Evolutionary conservation across 2,888 invertebrate genomes (phyloP), one percentile per base, ranked within the genome.

Genomic region (Scaptomyza reducta): DNA sequence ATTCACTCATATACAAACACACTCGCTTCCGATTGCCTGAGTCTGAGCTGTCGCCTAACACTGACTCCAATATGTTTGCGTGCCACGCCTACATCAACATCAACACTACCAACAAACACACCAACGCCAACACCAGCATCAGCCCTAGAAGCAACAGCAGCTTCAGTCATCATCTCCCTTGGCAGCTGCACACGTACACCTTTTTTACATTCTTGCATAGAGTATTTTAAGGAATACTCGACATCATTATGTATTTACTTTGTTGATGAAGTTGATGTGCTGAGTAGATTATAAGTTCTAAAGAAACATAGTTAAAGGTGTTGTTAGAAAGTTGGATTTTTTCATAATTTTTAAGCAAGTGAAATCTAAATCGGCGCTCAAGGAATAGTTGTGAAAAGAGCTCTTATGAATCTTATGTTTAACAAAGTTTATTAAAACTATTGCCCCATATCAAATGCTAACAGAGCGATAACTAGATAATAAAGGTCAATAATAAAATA

Each of bases 61-160:
- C 65, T 68, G 83, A 64, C 71, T 76, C 83, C 83, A 86, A 78
- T 83, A 70, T 83, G 86, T 80, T 75, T 66, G 80, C 56, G 44
- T 62, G 72, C 77, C 84, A 81, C 74, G 77, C 81, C 85, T 66
- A 65, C 67, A 54, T 59, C 46, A 29, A 11, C 61, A 13, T 9
- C 42, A 57, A 51, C 42, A 61, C n/a, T n/a, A n/a, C n/a, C n/a
- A n/a, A n/a, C n/a, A n/a, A n/a, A n/a, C 84, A 81, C 74, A 74
- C 81, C 85, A 66, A 65, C 67, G 51, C 57, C 46, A 29, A 11
- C 61, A 13, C 11, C 42, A 57, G 55, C 42, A 61, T 31, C 45
- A 50, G 14, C 31, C 18, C 2, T 45, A 61, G 49, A 29, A 60
- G 1, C n/a, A 53, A 18, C 5, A 25, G 3, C n/a, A 53, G 16